A percentile compares a stretch with the other conserved stretches of the same genome.
These are phyloP conservation scores for Drosophila subobscura DNA, from an alignment of 1,140 invertebrate species.

Conservation along the genomic window DNA sequence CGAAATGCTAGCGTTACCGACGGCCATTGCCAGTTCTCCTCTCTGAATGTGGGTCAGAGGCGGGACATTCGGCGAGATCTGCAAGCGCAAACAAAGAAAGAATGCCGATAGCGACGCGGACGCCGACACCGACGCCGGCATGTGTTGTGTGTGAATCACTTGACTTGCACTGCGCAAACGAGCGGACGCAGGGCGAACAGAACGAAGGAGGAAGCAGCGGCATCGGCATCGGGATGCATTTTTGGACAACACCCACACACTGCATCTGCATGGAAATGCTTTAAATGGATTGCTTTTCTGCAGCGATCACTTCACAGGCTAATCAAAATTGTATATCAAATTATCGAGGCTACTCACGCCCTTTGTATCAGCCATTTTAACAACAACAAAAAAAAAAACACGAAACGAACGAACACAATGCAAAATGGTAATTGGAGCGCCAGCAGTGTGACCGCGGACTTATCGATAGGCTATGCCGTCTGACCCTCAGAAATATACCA, in stretches of 20 bases:
- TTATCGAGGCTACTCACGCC: constrained; percentile 66
- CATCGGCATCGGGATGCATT: not conserved
- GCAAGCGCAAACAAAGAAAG: constrained; percentile 37
- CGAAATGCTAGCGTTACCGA: not conserved
- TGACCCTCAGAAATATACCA: too few relatives aligned
- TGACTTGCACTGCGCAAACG: constrained; percentile 5
- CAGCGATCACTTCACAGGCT: too few relatives aligned
- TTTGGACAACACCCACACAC: not conserved
- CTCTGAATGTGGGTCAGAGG: constrained; percentile 29
- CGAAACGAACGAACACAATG: constrained; percentile 54
- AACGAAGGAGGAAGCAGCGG: constrained; percentile 11
- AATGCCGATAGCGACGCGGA: constrained; percentile 16
- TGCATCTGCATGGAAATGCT: too few relatives aligned
- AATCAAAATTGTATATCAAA: constrained; percentile 2
- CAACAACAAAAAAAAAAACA: constrained; percentile 57
- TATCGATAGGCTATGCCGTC: too few relatives aligned
- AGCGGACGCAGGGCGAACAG: not conserved
- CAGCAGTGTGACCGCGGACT: constrained; percentile 19
- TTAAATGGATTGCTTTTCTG: not conserved
- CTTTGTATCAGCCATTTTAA: constrained; percentile 82
- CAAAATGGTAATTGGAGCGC: constrained; percentile 44
- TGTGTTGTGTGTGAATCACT: constrained; percentile 46
- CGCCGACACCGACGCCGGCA: constrained; percentile 24
- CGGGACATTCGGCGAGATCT: constrained; percentile 1
- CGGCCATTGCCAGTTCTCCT: not conserved